Evolutionary conservation across 2,888 invertebrate genomes (phyloP), one percentile per base, ranked within the genome.

Genomic region (Hyposoter didymator): DNA sequence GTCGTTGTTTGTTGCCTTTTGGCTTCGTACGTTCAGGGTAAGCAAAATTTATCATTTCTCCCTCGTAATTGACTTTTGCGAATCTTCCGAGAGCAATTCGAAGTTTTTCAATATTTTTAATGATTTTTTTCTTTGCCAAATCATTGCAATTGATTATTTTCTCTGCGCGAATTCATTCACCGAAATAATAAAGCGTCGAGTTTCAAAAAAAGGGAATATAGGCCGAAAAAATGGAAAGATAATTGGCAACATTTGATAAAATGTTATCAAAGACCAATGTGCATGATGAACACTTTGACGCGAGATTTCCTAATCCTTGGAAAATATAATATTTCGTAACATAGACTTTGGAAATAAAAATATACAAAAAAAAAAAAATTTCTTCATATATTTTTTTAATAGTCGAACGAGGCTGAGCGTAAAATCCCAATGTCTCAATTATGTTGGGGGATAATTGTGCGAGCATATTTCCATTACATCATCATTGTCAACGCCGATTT

Each of bases 21-120:
- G 74, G 72, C 81, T 32, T 74, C 85, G 35, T 87, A 75, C 62
- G 64, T 49, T 43, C 73, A 84, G 28, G 88, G 89, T 89, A 84
- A 88, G 87, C 12, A 1, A 35, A 72, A 72, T 6, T 32, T 0
- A 32, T 35, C 10, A 19, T 19, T 10, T 70, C 1, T n/a, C 12
- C 10, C 35, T 35, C 0, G 35, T 32, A 35, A 47, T 70, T 69
- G 2, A 2, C 1, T 4, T 22, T 28, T 12, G 8, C 19, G n/a
- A n/a, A 55, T 22, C 55, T 12, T 22, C 55, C 3, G 28, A 17
- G 2, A 17, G 17, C 17, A 17, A 8, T 8, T 2, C 19, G 6
- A 49, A 0, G 12, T 39, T 39, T 39, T 39, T 39, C 39, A 66
- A 66, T 39, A 39, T 66, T 39, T 10, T 1, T 5, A 39, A 39